Base-by-base conservation (phyloP, 2,797 vertebrate genomes). In the Lycodopsis pacificus region DNA sequence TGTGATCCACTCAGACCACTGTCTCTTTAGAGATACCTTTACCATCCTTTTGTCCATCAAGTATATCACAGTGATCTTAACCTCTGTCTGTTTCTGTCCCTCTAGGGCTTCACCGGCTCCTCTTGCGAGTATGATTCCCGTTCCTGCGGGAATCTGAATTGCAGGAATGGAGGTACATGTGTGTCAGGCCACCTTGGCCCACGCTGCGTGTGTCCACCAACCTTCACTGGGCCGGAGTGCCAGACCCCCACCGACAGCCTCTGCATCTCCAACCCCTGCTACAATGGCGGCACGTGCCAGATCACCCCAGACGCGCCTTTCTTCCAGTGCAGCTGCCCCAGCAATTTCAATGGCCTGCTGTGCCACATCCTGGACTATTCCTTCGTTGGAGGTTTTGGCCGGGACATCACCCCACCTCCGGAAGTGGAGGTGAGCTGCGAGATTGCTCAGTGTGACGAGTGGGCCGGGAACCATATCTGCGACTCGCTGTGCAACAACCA, bases 341-440 rank as follows among this genome's bases (percentile, higher is more conserved):
- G 93, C 79, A 96, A 97, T 77, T 99, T 99, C 94, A 99, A 99
- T 0, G 98, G 98, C 81, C 95, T 99, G 42, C 94, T 96, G 85
- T 99, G 98, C 92, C 97, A 99, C 94, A 97, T 99, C 92, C 94
- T 99, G 10, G 98, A 99, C 93, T 97, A 97, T 0, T 93, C 96
- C 44, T 99, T 99, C 25, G 77, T 88, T 0, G 98, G 98, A 0
- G 98, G 98, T 0, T 90, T 95, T 0, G 98, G 98, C 25, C 95
- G 95, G 5, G 97, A 99, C 86, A 97, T 99, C 85, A 93, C 96
- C 6, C 98, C 97, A 0, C 96, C 97, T 4, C 95, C 95, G 3
- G 84, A 95, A 80, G 89, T 95, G 82, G 94, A 94, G 84, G 93
- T 94, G 91, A 96, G 94, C 82, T 99, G 98, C 0, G 96, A 96